A percentile compares a stretch with the other conserved stretches of the same genome.
phyloP scores from a whole-genome alignment of 1,140 invertebrate species.

The Lordiphosa collinella region DNA sequence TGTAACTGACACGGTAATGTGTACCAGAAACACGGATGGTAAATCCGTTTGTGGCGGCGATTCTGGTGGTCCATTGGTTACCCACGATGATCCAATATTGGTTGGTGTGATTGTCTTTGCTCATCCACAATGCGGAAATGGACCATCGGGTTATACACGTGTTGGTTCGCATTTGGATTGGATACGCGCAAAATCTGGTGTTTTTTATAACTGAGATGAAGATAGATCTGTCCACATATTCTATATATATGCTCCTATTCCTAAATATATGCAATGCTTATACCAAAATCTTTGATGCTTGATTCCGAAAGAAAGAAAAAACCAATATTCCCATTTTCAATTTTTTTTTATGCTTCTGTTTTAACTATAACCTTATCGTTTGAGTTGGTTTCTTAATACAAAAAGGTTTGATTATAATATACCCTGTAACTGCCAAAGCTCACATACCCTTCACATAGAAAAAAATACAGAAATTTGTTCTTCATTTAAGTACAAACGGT shows the following conservation, averaged over 20 bases:
- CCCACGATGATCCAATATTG: conserved; percentile 23
- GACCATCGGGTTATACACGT: conserved; percentile 31
- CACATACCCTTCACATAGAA: too few relatives aligned
- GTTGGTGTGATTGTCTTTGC: conserved; percentile 27
- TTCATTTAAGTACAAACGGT: too few relatives aligned
- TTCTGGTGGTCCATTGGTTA: conserved; percentile 79
- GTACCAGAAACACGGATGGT: conserved; percentile 24
- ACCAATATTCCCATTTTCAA: too few relatives aligned
- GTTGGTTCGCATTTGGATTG: conserved; percentile 29
- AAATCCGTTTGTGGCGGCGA: conserved; percentile 79
- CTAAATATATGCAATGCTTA: background rate
- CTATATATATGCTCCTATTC: background rate
- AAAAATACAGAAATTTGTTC: too few relatives aligned
- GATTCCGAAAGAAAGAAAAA: too few relatives aligned
- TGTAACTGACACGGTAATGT: conserved; percentile 36
- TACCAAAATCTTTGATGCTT: too few relatives aligned
- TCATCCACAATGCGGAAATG: conserved; percentile 6
- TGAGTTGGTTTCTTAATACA: too few relatives aligned
- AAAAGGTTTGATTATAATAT: too few relatives aligned
- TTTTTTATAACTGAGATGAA: conserved; percentile 35
- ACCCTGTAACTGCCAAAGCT: too few relatives aligned
- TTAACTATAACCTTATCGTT: too few relatives aligned
- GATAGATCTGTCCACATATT: background rate
- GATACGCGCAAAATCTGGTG: conserved; percentile 34
- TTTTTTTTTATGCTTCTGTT: too few relatives aligned